Base-by-base conservation (phyloP, 2,888 invertebrate species). In the Ophioninae sp. region DNA sequence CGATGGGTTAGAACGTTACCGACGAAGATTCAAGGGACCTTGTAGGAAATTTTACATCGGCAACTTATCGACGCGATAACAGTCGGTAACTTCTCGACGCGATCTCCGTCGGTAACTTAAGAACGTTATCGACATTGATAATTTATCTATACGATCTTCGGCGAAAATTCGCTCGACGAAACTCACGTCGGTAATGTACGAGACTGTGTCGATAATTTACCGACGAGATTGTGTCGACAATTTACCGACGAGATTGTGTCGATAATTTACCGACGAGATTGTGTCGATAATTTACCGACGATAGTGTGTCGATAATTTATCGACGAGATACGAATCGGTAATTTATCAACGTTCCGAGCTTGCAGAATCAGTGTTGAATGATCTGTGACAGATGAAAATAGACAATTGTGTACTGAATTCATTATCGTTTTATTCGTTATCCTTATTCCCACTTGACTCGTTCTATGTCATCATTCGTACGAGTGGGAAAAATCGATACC, bases 401-500 rank as follows among this genome's bases (percentile, higher is more conserved):
- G 44, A 13, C 79, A 86, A 86, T 70, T 88, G 84, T 50, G 59
- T 41, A 84, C 79, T 85, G 85, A 86, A 77, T 83, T 56, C 83
- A 76, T 81, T 56, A 44, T 44, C 44, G 10, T 44, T 44, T 44
- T 13, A 44, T 44, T 10, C 44, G 10, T 10, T 13, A 44, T 44
- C 13, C 13, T 13, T 10, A 7, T 44, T 44, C 0, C 7, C 44
- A 59, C 20, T 17, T 23, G 13, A 20, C 17, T 68, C 39, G 13
- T 62, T 67, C 21, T 13, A 7, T 61, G 61, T 56, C 57, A 20
- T 65, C 59, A 10, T 75, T 39, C 57, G 70, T 82, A 85, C 78
- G 78, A 69, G 85, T 73, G 85, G 79, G 85, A 84, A 86, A 87
- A 89, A 89, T 90, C 85, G 86, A 89, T 87, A 82, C 87, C 85